These are phyloP conservation scores for Anoplolepis gracilipes DNA, from an alignment of 1,140 invertebrate species.

Conservation along the genomic window DNA sequence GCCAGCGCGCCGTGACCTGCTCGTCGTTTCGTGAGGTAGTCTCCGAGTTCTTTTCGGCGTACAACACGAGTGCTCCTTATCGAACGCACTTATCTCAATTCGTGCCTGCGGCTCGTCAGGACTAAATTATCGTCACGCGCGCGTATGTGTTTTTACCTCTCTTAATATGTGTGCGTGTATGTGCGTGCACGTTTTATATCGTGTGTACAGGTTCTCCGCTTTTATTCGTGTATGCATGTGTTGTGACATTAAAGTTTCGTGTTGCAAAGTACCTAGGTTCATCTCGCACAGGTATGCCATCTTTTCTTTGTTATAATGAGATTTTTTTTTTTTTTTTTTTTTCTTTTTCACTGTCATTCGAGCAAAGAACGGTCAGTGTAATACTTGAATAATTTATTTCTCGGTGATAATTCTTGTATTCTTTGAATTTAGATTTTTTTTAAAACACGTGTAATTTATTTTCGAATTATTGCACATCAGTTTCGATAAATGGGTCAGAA, in stretches of 20 bases:
- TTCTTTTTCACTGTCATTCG: background rate
- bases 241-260: background rate
- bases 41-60: slow-evolving; percentile 38
- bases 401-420: background rate
- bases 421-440: background rate
- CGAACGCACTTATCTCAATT: slow-evolving; percentile 41
- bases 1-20: slow-evolving; percentile 55
- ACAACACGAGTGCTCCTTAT: slow-evolving; percentile 36
- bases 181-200: background rate
- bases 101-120: slow-evolving; percentile 52
- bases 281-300: background rate
- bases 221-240: background rate
- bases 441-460: background rate
- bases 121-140: slow-evolving; percentile 44
- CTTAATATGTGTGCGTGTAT: background rate
- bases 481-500: slow-evolving; percentile 9
- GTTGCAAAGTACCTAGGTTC: slow-evolving; percentile 11
- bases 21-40: slow-evolving; percentile 70
- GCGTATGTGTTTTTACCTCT: background rate
- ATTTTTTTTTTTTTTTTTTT: background rate
- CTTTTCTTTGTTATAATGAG: slow-evolving; percentile 15
- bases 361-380: background rate
- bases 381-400: background rate
- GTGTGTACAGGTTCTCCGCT: background rate
- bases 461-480: background rate